phyloP scores from a whole-genome alignment of 2,797 vertebrate genomes.

The Coranthus polyacanthus region DNA sequence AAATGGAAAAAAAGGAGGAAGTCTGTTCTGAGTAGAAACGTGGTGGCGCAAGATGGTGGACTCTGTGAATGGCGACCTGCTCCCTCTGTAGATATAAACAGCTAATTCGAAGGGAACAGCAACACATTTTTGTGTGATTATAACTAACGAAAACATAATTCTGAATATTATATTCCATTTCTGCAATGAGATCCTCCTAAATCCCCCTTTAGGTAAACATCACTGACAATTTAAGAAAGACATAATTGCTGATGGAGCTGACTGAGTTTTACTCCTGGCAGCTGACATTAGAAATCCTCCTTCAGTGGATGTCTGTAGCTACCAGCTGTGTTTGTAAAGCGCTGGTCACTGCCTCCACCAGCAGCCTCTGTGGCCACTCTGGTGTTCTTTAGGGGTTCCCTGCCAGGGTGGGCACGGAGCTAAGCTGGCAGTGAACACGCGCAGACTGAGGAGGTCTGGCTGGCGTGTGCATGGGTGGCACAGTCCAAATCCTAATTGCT shows the following conservation, averaged over 20 bases:
- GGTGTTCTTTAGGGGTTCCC: conserved; percentile 33
- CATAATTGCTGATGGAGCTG: background rate
- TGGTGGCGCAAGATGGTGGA: too few species aligned
- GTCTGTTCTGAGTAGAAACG: too few species aligned
- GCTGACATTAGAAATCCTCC: conserved; percentile 7
- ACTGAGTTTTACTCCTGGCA: background rate
- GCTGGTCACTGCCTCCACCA: conserved; percentile 3
- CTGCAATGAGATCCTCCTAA: too few species aligned
- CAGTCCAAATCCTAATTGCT: conserved; percentile 79
- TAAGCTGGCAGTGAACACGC: conserved; percentile 52
- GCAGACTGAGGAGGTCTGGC: conserved; percentile 58
- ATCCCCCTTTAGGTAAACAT: background rate
- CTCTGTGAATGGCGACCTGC: too few species aligned
- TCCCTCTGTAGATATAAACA: too few species aligned
- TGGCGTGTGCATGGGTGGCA: conserved; percentile 51
- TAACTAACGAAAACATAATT: too few species aligned
- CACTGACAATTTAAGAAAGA: background rate
- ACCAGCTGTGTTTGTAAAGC: conserved; percentile 27
- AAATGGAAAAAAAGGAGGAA: too few species aligned
- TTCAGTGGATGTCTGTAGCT: conserved; percentile 12
- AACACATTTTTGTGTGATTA: too few species aligned
- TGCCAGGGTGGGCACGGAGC: conserved; percentile 54
- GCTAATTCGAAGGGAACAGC: too few species aligned
- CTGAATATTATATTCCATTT: too few species aligned
- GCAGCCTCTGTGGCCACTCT: conserved; percentile 26